Conservation (phyloP, 1,140 invertebrate species). For the Trialeurodes vaporariorum region DNA sequence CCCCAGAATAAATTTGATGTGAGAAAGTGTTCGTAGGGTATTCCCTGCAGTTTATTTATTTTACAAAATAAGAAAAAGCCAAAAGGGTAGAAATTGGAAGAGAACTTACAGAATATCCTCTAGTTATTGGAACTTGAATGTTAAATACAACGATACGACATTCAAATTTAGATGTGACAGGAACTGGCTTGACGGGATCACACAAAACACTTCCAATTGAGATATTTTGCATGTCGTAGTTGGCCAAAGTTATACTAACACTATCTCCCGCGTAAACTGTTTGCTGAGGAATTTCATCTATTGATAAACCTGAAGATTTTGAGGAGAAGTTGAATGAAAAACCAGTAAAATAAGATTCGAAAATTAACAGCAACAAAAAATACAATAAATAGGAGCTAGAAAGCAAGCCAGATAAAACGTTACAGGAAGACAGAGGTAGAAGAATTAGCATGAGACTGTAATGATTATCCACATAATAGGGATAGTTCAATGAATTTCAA, state of each 20-base stretch:
- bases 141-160: conserved; percentile 91
- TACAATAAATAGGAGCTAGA: no score
- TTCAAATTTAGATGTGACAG: conserved; percentile 66
- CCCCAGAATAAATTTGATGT: no score
- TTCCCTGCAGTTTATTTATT: no score
- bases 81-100: conserved; percentile 1
- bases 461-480: no score
- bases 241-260: conserved; percentile 65
- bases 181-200: conserved; percentile 63
- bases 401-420: no score
- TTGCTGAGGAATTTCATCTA: conserved; percentile 57
- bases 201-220: conserved; percentile 76
- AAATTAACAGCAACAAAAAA: no score
- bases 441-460: no score
- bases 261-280: conserved; percentile 92
- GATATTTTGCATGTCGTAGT: conserved; percentile 73
- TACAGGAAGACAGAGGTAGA: no score
- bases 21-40: no score
- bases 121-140: conserved; percentile 80
- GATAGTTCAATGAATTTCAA: no score
- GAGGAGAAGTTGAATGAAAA: no score
- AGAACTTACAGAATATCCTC: conserved; percentile 64
- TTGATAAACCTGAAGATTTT: conserved; percentile 44
- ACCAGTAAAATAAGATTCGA: no score
- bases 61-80: background rate